phyloP scores from a whole-genome alignment of 2,888 invertebrate genomes.

The Tetragonisca angustula region DNA sequence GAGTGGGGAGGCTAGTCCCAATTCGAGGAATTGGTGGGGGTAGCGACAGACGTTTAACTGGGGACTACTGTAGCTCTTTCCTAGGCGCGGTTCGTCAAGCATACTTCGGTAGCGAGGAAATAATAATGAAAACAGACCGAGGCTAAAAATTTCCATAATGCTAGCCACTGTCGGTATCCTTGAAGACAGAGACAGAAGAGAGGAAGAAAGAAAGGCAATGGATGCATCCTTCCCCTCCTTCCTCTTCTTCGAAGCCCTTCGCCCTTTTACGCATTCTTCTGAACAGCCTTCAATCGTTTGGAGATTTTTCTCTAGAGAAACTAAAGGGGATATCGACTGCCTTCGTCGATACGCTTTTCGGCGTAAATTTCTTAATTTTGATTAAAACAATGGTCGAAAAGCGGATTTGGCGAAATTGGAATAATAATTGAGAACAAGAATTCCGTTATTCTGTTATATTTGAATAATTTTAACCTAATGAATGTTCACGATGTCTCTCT shows the following conservation, averaged over 20 bases:
- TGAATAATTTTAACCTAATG: too few species aligned
- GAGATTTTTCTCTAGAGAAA: conserved; percentile 38
- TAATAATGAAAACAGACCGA: conserved; percentile 56
- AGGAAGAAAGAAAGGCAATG: conserved; percentile 2
- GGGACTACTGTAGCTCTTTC: not conserved
- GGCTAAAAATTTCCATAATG: conserved; percentile 65
- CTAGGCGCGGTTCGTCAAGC: conserved; percentile 21
- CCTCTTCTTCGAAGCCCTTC: conserved; percentile 13
- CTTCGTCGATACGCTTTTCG: too few species aligned
- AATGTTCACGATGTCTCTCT: too few species aligned
- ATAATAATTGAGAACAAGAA: too few species aligned
- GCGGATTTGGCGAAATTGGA: too few species aligned
- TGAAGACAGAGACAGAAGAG: not conserved
- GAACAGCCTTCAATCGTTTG: conserved; percentile 47
- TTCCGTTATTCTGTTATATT: too few species aligned
- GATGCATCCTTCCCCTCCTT: conserved; percentile 31
- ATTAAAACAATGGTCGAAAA: too few species aligned
- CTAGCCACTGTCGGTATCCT: conserved; percentile 29
- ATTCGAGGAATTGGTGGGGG: too few species aligned
- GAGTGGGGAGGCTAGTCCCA: too few species aligned
- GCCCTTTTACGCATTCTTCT: conserved; percentile 10
- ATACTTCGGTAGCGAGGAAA: conserved; percentile 62
- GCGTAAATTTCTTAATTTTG: too few species aligned
- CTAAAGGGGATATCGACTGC: conserved; percentile 33
- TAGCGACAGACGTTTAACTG: too few species aligned